Conservation (phyloP, 2,797 vertebrate species). For the Amblyraja radiata region DNA sequence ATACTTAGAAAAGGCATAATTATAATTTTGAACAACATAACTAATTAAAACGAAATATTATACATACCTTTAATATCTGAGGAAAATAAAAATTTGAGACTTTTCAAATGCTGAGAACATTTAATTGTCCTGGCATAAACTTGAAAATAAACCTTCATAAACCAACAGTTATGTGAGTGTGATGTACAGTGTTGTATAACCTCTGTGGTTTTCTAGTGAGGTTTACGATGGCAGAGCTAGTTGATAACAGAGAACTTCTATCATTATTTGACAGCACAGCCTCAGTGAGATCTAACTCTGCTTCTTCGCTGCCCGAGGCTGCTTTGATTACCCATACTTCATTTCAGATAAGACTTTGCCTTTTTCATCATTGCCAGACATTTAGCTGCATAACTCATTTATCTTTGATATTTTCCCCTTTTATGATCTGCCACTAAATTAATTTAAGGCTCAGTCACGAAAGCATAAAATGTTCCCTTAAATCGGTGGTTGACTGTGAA, state of each 20-base stretch:
- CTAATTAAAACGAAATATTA: neutral
- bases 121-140: neutral
- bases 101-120: neutral
- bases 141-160: neutral
- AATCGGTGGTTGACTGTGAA: neutral
- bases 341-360: conserved; percentile 31
- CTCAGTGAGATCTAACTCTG: neutral
- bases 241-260: conserved; percentile 10
- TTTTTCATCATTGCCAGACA: conserved; percentile 20
- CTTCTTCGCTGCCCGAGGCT: neutral
- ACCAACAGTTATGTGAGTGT: neutral
- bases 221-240: neutral
- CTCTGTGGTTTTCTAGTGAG: neutral
- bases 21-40: neutral
- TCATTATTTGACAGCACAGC: neutral
- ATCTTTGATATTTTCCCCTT: neutral
- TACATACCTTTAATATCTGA: neutral
- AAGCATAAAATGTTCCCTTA: neutral
- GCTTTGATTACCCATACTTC: conserved; percentile 24
- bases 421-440: neutral
- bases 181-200: neutral
- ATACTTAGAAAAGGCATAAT: too few relatives aligned
- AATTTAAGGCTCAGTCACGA: conserved; percentile 19
- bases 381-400: conserved; percentile 17
- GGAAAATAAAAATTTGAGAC: neutral